phyloP scores from a whole-genome alignment of 2,888 invertebrate genomes.

The Choreutis nemorana region DNA sequence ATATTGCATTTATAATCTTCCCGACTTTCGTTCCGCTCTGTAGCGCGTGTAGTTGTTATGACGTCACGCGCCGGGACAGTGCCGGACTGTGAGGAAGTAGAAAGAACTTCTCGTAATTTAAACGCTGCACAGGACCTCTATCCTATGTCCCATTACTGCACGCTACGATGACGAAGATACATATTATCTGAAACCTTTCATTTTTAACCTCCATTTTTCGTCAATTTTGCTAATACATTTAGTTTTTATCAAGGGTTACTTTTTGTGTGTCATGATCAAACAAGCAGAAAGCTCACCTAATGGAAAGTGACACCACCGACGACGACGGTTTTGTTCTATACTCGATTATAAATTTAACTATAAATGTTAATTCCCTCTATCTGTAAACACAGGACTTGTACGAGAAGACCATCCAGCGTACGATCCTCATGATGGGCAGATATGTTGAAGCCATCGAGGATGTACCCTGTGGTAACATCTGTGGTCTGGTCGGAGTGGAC shows the following conservation, averaged over 20 bases:
- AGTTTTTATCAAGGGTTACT: no score
- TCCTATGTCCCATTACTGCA: slow-evolving; percentile 78
- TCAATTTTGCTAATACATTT: no score
- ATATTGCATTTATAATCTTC: no score
- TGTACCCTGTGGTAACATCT: slow-evolving; percentile 99
- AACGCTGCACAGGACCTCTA: slow-evolving; percentile 83
- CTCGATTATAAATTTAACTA: slow-evolving; percentile 2
- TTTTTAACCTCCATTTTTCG: no score
- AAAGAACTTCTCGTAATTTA: slow-evolving; percentile 48
- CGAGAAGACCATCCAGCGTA: slow-evolving; percentile 99
- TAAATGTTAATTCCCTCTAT: no score
- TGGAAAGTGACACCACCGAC: no score
- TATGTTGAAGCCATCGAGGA: slow-evolving; percentile 99
- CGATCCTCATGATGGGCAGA: slow-evolving; percentile 99
- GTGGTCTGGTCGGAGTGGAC: slow-evolving; percentile 99
- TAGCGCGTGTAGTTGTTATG: slow-evolving; percentile 21
- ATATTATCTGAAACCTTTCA: no score
- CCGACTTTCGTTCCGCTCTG: slow-evolving; percentile 33
- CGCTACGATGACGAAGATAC: slow-evolving; percentile 66
- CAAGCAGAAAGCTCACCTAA: no score
- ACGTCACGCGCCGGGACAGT: slow-evolving; percentile 37
- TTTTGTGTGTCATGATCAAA: no score
- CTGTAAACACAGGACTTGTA: slow-evolving; percentile 88
- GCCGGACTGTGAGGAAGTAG: slow-evolving; percentile 75
- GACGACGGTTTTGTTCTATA: slow-evolving; percentile 5